Base-by-base conservation (phyloP, 2,113 vertebrate species). In the Upupa epops region DNA sequence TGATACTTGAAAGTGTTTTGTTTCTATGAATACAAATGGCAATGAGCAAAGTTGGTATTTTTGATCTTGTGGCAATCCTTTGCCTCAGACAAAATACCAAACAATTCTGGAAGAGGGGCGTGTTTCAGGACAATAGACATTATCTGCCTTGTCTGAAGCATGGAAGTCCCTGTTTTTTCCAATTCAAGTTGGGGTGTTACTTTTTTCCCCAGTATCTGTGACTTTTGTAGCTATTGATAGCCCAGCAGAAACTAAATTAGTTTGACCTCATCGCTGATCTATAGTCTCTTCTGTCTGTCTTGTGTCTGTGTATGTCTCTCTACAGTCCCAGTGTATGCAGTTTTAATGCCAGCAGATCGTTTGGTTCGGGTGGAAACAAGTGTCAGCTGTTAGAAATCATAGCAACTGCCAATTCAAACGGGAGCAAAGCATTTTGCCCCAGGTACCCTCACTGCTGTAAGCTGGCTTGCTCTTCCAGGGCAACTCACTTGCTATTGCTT, bases 71-170 rank as follows among this genome's bases (percentile, higher is more conserved):
- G 79, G 55, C 48, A 82, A 22, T 4, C 15, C 13, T 61, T 90
- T 75, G 21, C 48, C 17, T 76, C 5, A 6, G 34, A 36, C 24
- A 42, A 63, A 72, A 52, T 26, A 25, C 11, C 1, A 15, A 58
- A n/a, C 73, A 46, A 31, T 70, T 79, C 17, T 51, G 21, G 61
- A 70, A 21, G 17, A 45, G 9, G 11, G 0, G 0, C 13, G 2
- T 46, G 42, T 29, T 80, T 71, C 10, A 6, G 16, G 26, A 32
- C 56, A 48, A 48, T 21, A 16, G 51, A 42, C 15, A 3, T 34
- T 40, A 24, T n/a, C 51, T 55, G 31, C 40, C 28, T 76, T 17
- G 2, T 51, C 55, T 5, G 6, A 89, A 86, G 56, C 18, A 26
- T 4, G 9, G 15, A 79, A 76, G 8, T n/a, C 72, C 16, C 65